phyloP scores from a whole-genome alignment of 1,140 invertebrate species.

The Heliconius nattereri region DNA sequence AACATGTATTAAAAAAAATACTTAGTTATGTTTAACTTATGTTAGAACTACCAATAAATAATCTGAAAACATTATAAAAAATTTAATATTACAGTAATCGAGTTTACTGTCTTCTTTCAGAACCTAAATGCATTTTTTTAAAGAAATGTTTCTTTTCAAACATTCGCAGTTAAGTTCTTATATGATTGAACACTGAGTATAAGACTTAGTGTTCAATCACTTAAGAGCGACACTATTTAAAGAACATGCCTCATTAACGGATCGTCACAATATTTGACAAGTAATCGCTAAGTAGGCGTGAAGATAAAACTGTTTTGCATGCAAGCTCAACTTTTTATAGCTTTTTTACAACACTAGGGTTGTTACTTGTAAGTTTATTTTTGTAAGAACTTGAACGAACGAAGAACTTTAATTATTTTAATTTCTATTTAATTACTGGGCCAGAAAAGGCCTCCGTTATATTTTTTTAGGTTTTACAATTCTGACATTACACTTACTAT shows the following conservation, averaged over 20 bases:
- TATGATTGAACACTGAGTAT: too few species aligned
- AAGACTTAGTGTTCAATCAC: background rate
- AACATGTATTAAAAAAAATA: background rate
- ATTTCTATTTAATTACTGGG: too few species aligned
- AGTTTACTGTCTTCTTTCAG: too few species aligned
- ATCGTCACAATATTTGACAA: slow-evolving; percentile 30
- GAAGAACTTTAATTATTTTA: too few species aligned
- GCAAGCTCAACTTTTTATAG: slow-evolving; percentile 31
- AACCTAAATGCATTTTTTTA: too few species aligned
- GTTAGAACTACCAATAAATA: too few species aligned
- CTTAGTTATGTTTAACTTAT: too few species aligned
- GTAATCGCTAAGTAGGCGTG: slow-evolving; percentile 32
- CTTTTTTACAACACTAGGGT: slow-evolving; percentile 33
- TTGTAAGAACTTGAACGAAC: background rate
- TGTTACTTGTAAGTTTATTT: background rate
- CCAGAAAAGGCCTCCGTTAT: too few species aligned
- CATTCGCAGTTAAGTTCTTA: background rate
- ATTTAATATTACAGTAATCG: too few species aligned
- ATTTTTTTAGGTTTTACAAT: too few species aligned
- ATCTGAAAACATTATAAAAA: too few species aligned
- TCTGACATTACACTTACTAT: too few species aligned
- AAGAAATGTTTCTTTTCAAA: background rate
- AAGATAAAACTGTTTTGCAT: slow-evolving; percentile 34
- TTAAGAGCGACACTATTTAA: slow-evolving; percentile 1
- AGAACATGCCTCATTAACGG: slow-evolving; percentile 25